Base-by-base conservation (phyloP, 1,140 invertebrate genomes). In the Harpegnathos saltator region DNA sequence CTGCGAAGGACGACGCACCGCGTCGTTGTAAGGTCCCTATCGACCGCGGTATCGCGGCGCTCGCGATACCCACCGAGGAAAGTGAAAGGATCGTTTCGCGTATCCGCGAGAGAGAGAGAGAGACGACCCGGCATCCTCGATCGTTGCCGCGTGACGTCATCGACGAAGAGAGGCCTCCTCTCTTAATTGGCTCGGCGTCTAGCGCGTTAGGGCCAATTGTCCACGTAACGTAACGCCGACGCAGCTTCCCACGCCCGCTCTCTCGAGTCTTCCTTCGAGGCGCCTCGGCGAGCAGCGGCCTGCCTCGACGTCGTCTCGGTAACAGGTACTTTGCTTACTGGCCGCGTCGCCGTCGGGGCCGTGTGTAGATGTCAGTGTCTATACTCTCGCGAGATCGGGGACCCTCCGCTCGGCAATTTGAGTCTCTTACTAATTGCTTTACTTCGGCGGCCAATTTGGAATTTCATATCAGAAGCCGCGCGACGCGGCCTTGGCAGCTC, bases 181-280 rank as follows among this genome's bases (percentile, higher is more conserved):
- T 86, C 88, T 90, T 89, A 91, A 91, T 91, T 91, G 90, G 86
- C 84, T 83, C 82, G 89, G 89, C 86, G 90, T 91, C 90, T 88
- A 91, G 83, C 89, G 88, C 89, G 89, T 91, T 91, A 91, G 89
- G 69, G 80, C 80, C 89, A 91, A 91, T 91, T 91, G 88, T 88
- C 75, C 65, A 84, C 82, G 89, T 89, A 89, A 82, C 81, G 74
- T 84, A 81, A 89, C 88, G 86, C 88, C 89, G 83, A 89, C 89
- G 88, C 88, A 89, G 74, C 89, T 90, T 89, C 88, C 84, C 88
- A 89, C 89, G 88, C 88, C 62, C 77, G 63, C 62, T n/a, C n/a
- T n/a, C n/a, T 14, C 44, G 83, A 69, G 56, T 52, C 56, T 26
- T 54, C 4, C 56, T 72, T 17, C 58, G 61, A 77, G 85, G 74